Evolutionary conservation across 2,797 vertebrate genomes (phyloP), one percentile per base, ranked within the genome.

Genomic region (Rallus crepitans): DNA sequence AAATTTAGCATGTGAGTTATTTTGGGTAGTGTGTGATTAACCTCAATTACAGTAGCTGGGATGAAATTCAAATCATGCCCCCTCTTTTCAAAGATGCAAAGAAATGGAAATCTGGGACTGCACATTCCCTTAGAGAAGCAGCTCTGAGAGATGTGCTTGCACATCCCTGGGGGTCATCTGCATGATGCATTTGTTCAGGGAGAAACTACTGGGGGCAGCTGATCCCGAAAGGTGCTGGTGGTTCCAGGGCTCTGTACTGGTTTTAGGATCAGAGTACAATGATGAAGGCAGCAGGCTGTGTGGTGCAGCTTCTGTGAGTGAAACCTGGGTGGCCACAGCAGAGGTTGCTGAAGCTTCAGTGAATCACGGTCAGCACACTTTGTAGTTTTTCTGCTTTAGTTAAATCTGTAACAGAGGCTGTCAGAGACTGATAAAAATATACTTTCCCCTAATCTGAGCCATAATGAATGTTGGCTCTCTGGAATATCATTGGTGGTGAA

Each of bases 1-100:
- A 96, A 92, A 92, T 96, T 93, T 96, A 95, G 82, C 1, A 0
- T 11, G 6, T 5, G 53, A 93, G 87, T 91, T 97, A 96, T 97
- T 96, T 97, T 91, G 80, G 91, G 92, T 72, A 82, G 81, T 39
- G 35, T 93, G 91, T 93, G 83, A 89, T 96, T 97, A 97, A 95
- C 91, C 84, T 96, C 95, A 92, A 91, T 97, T 95, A 92, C 88
- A 61, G 73, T 76, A 94, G 56, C 88, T 92, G 8, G 2, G 37
- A 61, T 95, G 63, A 75, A 78, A 91, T 93, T 96, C 80, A 76
- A 71, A 89, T 89, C 96, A 69, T 82, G 39, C 52, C 69, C 37
- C 68, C 20, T 78, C 82, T 85, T 93, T 82, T 82, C 64, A 63
- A 73, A 82, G 75, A 53, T 87, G 65, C 52, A 76, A 93, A 90